Base-by-base conservation (phyloP, 2,113 vertebrate species). In the Hydrochoerus hydrochaeris region DNA sequence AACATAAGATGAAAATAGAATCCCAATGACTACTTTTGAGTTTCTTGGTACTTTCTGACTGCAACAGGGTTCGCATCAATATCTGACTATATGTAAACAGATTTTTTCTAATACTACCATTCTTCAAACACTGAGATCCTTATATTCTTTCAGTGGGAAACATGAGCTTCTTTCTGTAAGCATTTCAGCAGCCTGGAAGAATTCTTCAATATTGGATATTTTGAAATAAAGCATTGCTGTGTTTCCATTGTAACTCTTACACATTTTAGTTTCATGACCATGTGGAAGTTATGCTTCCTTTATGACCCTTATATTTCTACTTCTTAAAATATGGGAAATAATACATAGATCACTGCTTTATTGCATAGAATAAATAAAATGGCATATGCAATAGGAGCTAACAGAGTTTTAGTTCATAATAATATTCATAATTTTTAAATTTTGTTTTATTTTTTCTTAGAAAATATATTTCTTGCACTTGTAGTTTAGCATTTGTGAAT, bases 1-100 rank as follows among this genome's bases (percentile, higher is more conserved):
- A 78, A 24, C 90, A 10, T 73, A 88, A 52, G 3, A 69, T 75
- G 52, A 77, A 95, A 77, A 71, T 12, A 5, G 20, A 69, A 78
- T 24, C 22, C 52, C 57, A 77, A 82, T 80, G 63, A 38, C 11
- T 9, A 2, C 13, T 73, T 78, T 57, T 62, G 46, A 30, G 28
- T 32, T 87, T 86, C 32, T 85, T 90, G 17, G 26, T 93, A 14
- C 28, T 73, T 97, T 92, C 26, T 22, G 73, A 84, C 49, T 95
- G 12, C 10, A 91, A 38, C 16, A 82, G 52, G 20, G 5, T 58
- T 82, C 4, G 8, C 8, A 30, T 69, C 10, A 80, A 35, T 3
- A 69, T 91, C 22, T 54, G 14, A 77, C 10, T 85, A 3, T 52
- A 89, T 85, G 3, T 52, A 86, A 78, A 38, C 35, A 90, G 35